Conservation (phyloP, 2,888 invertebrate genomes). For the Nomada ferruginata region DNA sequence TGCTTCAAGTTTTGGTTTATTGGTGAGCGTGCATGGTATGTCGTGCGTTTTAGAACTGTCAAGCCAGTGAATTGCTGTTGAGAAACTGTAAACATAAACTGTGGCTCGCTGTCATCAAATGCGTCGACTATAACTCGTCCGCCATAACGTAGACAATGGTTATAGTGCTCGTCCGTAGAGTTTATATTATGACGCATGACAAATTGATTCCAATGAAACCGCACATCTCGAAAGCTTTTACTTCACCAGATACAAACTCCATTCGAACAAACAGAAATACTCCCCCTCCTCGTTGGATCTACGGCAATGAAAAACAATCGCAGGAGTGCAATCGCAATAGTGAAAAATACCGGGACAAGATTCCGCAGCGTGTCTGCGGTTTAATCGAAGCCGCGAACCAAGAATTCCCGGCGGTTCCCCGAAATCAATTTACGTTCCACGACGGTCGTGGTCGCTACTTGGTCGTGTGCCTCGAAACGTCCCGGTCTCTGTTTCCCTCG, state of each 20-base stretch:
- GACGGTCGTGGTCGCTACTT: slow-evolving; percentile 7
- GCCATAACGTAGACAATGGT: neutral
- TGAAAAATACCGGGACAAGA: neutral
- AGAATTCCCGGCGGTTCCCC: slow-evolving; percentile 35
- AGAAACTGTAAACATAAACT: slow-evolving; percentile 6
- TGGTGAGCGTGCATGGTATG: too few relatives aligned
- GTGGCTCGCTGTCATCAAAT: neutral
- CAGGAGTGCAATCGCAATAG: slow-evolving; percentile 5
- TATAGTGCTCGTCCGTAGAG: neutral
- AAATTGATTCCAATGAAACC: neutral
- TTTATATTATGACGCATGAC: neutral
- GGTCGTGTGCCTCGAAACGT: slow-evolving; percentile 12
- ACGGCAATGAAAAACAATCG: slow-evolving; percentile 7
- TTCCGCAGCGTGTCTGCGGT: neutral
- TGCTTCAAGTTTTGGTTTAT: neutral
- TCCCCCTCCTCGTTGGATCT: neutral
- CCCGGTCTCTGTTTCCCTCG: neutral
- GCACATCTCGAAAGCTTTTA: neutral
- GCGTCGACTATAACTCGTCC: neutral
- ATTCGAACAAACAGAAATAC: slow-evolving; percentile 22
- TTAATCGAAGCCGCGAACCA: slow-evolving; percentile 29
- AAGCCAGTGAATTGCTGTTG: neutral
- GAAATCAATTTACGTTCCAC: slow-evolving; percentile 43
- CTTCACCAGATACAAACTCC: too few relatives aligned
- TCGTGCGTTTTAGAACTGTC: slow-evolving; percentile 6